phyloP scores from a whole-genome alignment of 1,140 invertebrate genomes.

The Drosophila ercepeae region DNA sequence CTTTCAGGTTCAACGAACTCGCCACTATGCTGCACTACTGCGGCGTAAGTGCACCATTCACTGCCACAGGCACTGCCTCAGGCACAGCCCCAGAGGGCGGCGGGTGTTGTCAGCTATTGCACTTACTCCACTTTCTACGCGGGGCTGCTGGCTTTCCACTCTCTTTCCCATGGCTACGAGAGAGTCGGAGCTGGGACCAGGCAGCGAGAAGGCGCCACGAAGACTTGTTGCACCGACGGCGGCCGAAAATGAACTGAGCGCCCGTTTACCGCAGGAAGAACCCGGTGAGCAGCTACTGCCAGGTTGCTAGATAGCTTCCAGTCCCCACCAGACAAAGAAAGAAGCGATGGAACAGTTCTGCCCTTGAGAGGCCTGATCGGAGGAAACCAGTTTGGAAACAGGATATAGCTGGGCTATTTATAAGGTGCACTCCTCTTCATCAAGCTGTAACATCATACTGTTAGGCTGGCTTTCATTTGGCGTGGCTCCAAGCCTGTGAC shows the following conservation, averaged over 20 bases:
- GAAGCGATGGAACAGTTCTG: conserved; percentile 22
- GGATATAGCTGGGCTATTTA: neutral
- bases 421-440: neutral
- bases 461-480: too few relatives aligned
- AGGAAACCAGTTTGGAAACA: neutral
- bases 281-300: conserved; percentile 13
- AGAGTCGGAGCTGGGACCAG: conserved; percentile 17
- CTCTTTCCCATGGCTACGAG: conserved; percentile 14
- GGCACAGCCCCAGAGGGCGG: neutral
- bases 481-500: neutral
- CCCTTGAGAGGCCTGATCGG: conserved; percentile 6
- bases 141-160: conserved; percentile 39
- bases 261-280: conserved; percentile 63
- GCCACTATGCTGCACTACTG: neutral
- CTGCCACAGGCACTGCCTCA: conserved; percentile 3
- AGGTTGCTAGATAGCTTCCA: conserved; percentile 1
- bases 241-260: conserved; percentile 60
- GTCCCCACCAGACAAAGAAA: neutral
- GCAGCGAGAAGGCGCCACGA: conserved; percentile 9
- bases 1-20: conserved; percentile 47
- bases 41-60: conserved; percentile 22
- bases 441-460: too few relatives aligned
- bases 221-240: conserved; percentile 74
- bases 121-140: conserved; percentile 71
- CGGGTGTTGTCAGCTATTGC: conserved; percentile 10